These are phyloP conservation scores for Enteromius unitaeniatus DNA, from an alignment of 2,797 vertebrate species.

Conservation along the genomic window DNA sequence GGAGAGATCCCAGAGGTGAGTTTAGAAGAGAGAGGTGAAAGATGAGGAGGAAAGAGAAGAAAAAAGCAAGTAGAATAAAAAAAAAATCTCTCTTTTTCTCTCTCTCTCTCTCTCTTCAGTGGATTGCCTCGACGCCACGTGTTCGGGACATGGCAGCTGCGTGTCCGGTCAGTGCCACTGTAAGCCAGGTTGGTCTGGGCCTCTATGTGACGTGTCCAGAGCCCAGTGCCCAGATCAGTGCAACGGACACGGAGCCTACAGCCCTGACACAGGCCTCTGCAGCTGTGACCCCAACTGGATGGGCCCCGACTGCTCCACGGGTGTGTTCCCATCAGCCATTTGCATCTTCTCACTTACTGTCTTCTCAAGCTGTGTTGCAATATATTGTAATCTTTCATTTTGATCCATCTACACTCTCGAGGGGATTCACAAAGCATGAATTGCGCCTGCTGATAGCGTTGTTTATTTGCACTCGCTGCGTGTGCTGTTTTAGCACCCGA, in stretches of 20 bases:
- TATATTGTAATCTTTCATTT: not conserved
- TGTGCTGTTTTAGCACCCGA: conserved; percentile 22
- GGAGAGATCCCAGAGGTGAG: conserved; percentile 47
- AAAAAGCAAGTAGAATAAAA: not conserved
- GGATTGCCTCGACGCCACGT: conserved; percentile 86
- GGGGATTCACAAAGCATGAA: not conserved
- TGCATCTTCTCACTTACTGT: not conserved
- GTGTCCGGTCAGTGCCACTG: conserved; percentile 87
- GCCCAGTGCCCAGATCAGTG: conserved; percentile 89
- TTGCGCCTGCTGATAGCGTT: not conserved
- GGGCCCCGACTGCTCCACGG: conserved; percentile 89
- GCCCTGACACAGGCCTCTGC: conserved; percentile 86
- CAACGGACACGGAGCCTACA: conserved; percentile 84
- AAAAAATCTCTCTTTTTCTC: not conserved
- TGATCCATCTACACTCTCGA: not conserved
- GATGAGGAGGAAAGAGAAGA: conserved; percentile 65
- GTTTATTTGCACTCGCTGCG: conserved; percentile 15
- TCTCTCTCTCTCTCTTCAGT: conserved; percentile 69
- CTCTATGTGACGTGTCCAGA: conserved; percentile 82
- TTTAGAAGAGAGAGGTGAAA: conserved; percentile 38
- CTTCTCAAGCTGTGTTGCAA: not conserved
- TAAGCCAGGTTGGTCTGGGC: conserved; percentile 86
- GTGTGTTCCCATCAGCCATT: conserved; percentile 70
- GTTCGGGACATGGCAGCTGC: conserved; percentile 87
- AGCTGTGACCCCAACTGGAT: conserved; percentile 90